phyloP scores from a whole-genome alignment of 2,888 invertebrate species.

The Holacanthella duospinosa region DNA sequence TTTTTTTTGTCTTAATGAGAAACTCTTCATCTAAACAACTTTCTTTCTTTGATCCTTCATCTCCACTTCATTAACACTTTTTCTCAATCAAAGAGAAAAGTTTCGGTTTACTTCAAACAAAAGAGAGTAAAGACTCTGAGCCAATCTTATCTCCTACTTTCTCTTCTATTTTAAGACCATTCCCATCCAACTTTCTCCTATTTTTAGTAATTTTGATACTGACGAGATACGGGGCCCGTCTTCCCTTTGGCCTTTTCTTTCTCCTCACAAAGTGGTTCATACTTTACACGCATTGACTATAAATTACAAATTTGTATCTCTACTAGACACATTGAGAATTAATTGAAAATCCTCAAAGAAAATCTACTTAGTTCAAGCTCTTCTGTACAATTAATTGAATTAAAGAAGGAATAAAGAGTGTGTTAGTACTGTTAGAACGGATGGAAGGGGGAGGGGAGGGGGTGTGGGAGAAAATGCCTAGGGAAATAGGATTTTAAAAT shows the following conservation, averaged over 20 bases:
- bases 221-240: no score
- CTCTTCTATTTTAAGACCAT: no score
- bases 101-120: neutral
- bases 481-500: no score
- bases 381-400: neutral
- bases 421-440: no score
- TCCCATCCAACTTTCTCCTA: no score
- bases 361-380: neutral
- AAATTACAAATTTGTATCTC: neutral
- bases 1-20: neutral
- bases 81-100: constrained; percentile 1
- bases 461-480: no score
- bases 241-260: no score
- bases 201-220: no score
- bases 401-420: no score
- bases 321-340: neutral
- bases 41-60: constrained; percentile 4
- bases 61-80: constrained; percentile 9
- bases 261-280: no score
- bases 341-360: neutral
- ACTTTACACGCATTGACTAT: neutral
- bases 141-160: neutral
- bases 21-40: neutral
- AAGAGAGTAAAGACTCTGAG: neutral
- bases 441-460: no score